Evolutionary conservation across 2,797 vertebrate genomes (phyloP).

Genomic region (Neosilurus mollespiculum): DNA sequence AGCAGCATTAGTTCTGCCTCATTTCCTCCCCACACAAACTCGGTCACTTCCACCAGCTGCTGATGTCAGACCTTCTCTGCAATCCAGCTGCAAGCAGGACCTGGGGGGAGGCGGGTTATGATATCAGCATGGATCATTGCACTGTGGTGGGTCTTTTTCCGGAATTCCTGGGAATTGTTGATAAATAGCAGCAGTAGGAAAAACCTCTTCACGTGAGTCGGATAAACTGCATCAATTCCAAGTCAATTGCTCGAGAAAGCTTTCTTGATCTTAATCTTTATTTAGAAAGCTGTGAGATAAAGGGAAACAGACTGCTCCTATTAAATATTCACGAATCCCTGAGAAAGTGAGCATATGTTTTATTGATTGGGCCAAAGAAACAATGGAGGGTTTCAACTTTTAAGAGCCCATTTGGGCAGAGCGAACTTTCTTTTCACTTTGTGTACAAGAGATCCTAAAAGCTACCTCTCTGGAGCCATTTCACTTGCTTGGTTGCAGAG

Average conservation of each 20-base stretch:
- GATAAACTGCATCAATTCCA: conserved; percentile 65
- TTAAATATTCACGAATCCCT: conserved; percentile 74
- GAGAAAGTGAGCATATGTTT: conserved; percentile 69
- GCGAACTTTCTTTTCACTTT: conserved; percentile 47
- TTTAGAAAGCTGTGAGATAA: conserved; percentile 65
- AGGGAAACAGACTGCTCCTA: conserved; percentile 67
- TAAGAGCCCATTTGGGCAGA: conserved; percentile 60
- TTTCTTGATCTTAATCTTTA: conserved; percentile 58
- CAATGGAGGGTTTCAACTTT: conserved; percentile 66
- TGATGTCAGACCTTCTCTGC: conserved; percentile 14
- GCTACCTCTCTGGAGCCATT: conserved; percentile 57
- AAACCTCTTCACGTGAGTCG: conserved; percentile 58
- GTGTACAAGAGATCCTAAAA: conserved; percentile 35
- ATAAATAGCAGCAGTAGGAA: background rate
- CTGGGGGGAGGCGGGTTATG: background rate
- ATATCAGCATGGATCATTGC: conserved; percentile 28
- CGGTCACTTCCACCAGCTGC: conserved; percentile 18
- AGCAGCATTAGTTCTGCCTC: conserved; percentile 33
- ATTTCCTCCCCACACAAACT: conserved; percentile 24
- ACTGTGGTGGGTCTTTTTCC: background rate
- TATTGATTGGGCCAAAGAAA: conserved; percentile 73
- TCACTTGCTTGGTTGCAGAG: conserved; percentile 55
- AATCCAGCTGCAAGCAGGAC: conserved; percentile 10
- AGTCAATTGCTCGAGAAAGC: conserved; percentile 58
- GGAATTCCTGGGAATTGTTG: background rate